These are phyloP conservation scores for Phainopepla nitens DNA, from an alignment of 2,113 vertebrate genomes.

Conservation along the genomic window DNA sequence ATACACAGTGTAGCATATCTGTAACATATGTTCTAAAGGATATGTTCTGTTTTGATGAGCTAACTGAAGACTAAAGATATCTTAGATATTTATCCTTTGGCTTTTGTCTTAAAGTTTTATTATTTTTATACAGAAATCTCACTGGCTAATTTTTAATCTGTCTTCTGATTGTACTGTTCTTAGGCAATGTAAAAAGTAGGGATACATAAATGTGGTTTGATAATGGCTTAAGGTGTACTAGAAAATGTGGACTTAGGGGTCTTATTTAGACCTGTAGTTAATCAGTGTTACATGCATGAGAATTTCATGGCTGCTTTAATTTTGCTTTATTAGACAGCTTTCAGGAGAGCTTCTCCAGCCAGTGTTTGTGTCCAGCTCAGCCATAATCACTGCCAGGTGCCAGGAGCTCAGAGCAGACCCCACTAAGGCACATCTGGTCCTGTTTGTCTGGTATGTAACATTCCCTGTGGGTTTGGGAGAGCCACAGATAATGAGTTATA, in stretches of 20 bases:
- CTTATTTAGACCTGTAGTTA: constrained; percentile 50
- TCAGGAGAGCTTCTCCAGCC: constrained; percentile 5
- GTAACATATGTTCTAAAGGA: constrained; percentile 65
- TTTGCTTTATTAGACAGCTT: constrained; percentile 22
- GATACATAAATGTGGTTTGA: neutral
- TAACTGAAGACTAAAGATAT: constrained; percentile 68
- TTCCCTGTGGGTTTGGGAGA: neutral
- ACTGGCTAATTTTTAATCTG: constrained; percentile 73
- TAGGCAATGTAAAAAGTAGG: constrained; percentile 52
- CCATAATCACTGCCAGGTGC: neutral
- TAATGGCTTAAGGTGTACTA: constrained; percentile 47
- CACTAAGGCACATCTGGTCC: neutral
- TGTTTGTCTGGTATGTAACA: neutral
- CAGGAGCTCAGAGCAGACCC: neutral
- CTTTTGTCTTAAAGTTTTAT: constrained; percentile 74
- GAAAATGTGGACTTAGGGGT: constrained; percentile 22
- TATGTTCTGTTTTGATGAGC: constrained; percentile 48
- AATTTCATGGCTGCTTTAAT: neutral
- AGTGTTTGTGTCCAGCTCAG: neutral
- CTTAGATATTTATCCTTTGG: constrained; percentile 77
- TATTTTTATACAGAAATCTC: constrained; percentile 78
- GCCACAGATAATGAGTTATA: neutral
- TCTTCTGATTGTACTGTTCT: constrained; percentile 65
- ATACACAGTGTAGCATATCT: constrained; percentile 56
- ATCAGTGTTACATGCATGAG: constrained; percentile 41